Base-by-base conservation (phyloP, 2,888 invertebrate species). In the Nineta flava region DNA sequence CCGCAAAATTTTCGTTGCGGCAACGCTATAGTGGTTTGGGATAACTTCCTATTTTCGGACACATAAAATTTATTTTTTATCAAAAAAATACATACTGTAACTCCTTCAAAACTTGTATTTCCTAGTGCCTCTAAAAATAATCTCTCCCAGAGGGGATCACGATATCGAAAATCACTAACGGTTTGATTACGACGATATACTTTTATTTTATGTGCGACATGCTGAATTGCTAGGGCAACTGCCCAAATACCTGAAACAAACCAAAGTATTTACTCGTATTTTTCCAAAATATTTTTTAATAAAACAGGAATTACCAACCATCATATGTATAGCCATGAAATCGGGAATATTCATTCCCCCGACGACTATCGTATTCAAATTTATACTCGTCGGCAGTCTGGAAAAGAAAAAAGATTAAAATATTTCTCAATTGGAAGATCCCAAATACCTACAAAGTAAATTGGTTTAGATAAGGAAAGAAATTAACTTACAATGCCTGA, bases 301-400 rank as follows among this genome's bases (percentile, higher is more conserved):
- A 21, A 44, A 10, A 15, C 15, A 38, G 12, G 38, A 38, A 38
- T 38, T 32, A 6, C 61, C 58, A 57, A 71, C 93, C 97, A 66
- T 99, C 97, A 65, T 97, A 99, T 9, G 96, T 95, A 67, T 97
- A 99, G 2, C 95, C 96, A 65, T 96, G 95, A 64, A 93, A 96
- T 56, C 93, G 77, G 34, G 93, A 94, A 69, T 91, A 94, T 61
- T 92, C 90, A 1, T 69, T 64, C 1, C 87, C 85, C 55, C 91
- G 74, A 53, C 85, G 70, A 31, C 83, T 76, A 60, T 93, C 83
- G 65, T 95, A 95, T 64, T 90, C 84, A 38, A 76, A 72, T 60
- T 83, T 77, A 64, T 95, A 95, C 64, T 93, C 88, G 57, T 84
- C 82, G 1, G 94, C 85, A 0, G 90, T 92, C 93, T 94, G 70